A percentile compares a stretch with the other conserved stretches of the same genome.
Evolutionary conservation across 1,140 invertebrate genomes (phyloP).

Genomic region (Telenomus remus): DNA sequence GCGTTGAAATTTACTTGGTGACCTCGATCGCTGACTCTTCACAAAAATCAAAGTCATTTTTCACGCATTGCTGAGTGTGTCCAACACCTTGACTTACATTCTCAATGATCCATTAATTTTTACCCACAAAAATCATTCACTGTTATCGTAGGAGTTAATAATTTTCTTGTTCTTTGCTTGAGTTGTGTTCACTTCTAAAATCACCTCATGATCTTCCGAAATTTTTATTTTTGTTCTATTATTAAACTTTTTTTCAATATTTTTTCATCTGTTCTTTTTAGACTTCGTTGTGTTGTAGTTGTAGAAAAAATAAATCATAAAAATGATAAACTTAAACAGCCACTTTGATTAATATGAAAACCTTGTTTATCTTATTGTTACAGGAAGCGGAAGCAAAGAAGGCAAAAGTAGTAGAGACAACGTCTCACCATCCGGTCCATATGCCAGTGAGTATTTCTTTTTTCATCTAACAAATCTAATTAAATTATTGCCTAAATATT

Average conservation of each 20-base stretch:
- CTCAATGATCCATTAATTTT: conserved; percentile 23
- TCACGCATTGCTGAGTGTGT: conserved; percentile 31
- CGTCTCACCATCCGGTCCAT: conserved; percentile 80
- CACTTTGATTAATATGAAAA: conserved; percentile 38
- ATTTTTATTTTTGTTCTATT: background rate
- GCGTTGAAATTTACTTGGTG: conserved; percentile 22
- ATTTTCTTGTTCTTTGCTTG: background rate
- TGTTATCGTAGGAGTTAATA: background rate
- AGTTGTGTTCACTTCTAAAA: no score
- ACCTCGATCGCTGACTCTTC: conserved; percentile 33
- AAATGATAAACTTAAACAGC: background rate
- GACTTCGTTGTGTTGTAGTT: background rate
- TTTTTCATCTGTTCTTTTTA: no score
- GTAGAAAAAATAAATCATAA: no score
- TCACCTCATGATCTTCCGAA: no score
- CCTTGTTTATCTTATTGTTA: conserved; percentile 68
- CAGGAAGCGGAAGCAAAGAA: conserved; percentile 83
- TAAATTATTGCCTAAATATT: conserved; percentile 17
- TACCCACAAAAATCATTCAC: background rate
- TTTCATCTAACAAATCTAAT: conserved; percentile 24
- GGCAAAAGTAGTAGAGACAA: conserved; percentile 80
- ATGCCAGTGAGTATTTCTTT: conserved; percentile 70
- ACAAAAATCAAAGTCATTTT: conserved; percentile 50
- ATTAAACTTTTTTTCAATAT: no score
- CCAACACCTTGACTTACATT: conserved; percentile 44